Conservation (phyloP, 92 coral and sea anemone species). For the Isaurus tuberculatus region DNA sequence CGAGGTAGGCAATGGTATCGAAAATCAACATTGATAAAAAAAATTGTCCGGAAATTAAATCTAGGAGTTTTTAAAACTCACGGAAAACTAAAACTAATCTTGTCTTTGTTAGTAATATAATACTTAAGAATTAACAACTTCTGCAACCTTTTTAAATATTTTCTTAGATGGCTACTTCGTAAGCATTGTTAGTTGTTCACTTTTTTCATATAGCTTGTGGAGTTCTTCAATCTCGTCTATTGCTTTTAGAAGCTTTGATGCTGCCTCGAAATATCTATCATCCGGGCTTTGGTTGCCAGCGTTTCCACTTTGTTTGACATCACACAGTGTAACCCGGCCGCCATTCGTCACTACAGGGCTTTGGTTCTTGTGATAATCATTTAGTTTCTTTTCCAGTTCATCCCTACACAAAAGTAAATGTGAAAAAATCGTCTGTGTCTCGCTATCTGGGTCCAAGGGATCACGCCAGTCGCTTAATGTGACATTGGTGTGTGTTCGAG, state of each 20-base stretch:
- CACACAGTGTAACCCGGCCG: constrained; percentile 26
- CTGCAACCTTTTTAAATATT: not conserved
- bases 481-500: constrained; percentile 75
- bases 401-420: constrained; percentile 87
- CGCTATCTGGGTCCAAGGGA: constrained; percentile 95
- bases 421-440: constrained; percentile 90
- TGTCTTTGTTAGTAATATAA: not conserved
- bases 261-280: constrained; percentile 53
- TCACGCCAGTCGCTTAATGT: constrained; percentile 98
- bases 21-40: not conserved
- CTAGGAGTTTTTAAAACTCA: not conserved
- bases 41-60: not conserved
- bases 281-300: not conserved
- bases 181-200: not conserved
- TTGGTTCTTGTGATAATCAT: constrained; percentile 45
- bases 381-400: constrained; percentile 71
- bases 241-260: constrained; percentile 66
- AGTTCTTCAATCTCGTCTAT: constrained; percentile 69
- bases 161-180: not conserved
- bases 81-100: not conserved
- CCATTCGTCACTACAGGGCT: constrained; percentile 40
- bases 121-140: no score
- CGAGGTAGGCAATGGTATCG: not conserved
- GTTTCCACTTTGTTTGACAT: constrained; percentile 7
- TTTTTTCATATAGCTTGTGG: constrained; percentile 58